A percentile compares a stretch with the other conserved stretches of the same genome.
Evolutionary conservation across 2,888 invertebrate genomes (phyloP).

Genomic region (Oscheius sp.): DNA sequence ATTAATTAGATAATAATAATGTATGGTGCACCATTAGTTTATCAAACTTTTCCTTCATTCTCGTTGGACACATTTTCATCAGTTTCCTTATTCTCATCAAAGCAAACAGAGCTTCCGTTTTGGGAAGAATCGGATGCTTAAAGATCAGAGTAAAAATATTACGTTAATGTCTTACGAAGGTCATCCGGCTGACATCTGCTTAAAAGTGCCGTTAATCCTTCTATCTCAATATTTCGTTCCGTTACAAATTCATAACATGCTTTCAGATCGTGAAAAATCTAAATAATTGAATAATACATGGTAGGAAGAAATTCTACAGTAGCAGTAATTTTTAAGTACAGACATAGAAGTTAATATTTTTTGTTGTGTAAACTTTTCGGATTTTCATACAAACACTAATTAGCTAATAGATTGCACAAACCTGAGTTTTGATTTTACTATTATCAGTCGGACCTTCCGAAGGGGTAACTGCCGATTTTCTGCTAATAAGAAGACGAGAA

Average conservation of each 20-base stretch:
- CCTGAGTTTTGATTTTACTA: constrained; percentile 67
- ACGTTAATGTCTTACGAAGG: background rate
- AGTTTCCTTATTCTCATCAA: background rate
- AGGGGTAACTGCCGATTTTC: constrained; percentile 33
- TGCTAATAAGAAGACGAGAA: constrained; percentile 24
- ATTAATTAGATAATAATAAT: background rate
- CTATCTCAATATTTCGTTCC: background rate
- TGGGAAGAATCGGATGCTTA: background rate
- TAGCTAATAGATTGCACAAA: constrained; percentile 30
- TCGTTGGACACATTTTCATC: background rate
- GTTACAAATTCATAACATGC: background rate
- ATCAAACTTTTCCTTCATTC: background rate
- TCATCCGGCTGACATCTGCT: constrained; percentile 11
- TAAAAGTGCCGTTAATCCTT: constrained; percentile 1
- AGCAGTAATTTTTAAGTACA: no score
- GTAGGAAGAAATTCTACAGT: no score
- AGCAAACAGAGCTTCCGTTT: background rate
- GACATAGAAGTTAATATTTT: no score
- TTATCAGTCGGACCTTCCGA: constrained; percentile 63
- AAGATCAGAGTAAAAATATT: background rate
- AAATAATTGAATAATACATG: no score
- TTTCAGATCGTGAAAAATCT: constrained; percentile 30
- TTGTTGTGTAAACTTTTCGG: no score
- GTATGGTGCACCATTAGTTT: no score
- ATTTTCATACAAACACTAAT: no score